These are phyloP conservation scores for Hirtodrosophila histrioides DNA, from an alignment of 2,888 invertebrate species.

Conservation along the genomic window DNA sequence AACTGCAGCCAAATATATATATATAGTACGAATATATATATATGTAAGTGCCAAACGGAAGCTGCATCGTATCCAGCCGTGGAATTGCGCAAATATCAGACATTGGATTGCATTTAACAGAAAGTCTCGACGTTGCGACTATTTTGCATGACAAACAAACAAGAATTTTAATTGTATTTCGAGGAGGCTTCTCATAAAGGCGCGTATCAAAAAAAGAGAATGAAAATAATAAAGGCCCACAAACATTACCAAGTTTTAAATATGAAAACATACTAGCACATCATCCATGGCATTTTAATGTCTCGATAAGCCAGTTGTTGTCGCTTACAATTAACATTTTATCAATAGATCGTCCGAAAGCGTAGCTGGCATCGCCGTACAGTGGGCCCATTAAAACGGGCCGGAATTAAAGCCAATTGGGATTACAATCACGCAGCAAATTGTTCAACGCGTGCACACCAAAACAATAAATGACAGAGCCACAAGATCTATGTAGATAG, in stretches of 20 bases:
- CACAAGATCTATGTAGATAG: conserved; percentile 26
- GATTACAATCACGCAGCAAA: conserved; percentile 65
- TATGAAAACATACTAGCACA: conserved; percentile 34
- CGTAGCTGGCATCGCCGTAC: too few relatives aligned
- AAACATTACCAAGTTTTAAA: conserved; percentile 45
- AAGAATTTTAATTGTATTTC: conserved; percentile 52
- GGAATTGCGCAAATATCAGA: neutral
- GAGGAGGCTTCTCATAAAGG: neutral
- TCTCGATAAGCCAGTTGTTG: conserved; percentile 22
- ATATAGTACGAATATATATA: neutral
- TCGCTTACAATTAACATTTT: conserved; percentile 41
- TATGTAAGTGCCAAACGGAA: neutral
- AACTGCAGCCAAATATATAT: conserved; percentile 4
- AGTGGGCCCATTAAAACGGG: conserved; percentile 10
- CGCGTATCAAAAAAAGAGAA: conserved; percentile 42
- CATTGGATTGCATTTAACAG: conserved; percentile 28
- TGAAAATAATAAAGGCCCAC: conserved; percentile 13
- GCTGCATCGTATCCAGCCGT: conserved; percentile 2
- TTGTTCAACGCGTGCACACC: conserved; percentile 59
- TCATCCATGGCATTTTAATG: conserved; percentile 62
- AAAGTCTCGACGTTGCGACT: conserved; percentile 7
- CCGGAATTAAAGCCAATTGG: conserved; percentile 57
- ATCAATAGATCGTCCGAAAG: conserved; percentile 43
- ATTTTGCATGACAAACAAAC: conserved; percentile 67
- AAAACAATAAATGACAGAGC: conserved; percentile 32